Base-by-base conservation (phyloP, 1,140 invertebrate genomes). In the Drosophila micromelanica region DNA sequence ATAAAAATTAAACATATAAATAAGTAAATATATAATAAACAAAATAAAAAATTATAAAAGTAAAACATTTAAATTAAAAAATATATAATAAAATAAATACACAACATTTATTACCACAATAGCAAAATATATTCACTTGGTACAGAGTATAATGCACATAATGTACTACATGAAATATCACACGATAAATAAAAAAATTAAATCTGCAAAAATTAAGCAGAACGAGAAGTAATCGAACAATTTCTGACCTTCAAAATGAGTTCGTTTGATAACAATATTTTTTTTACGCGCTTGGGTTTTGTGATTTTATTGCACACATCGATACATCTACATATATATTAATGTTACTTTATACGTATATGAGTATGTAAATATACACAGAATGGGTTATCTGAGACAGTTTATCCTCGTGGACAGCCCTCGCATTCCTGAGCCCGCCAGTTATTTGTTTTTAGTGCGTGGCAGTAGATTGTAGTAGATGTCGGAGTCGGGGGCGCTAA, bases 381-480 rank as follows among this genome's bases (percentile, higher is more conserved):
- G 3, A 13, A 15, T 15, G 8, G 32, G 20, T n/a, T 59, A 65
- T 59, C 38, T 42, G 9, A 30, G 27, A 43, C 43, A 43, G 9
- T 63, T 35, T 67, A 55, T 46, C 43, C 54, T 62, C 63, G 52
- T 64, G 65, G 43, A 37, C 46, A 77, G 69, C 80, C 80, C 76
- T 75, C 57, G 76, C 78, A 76, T 81, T 81, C 78, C 78, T 55
- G 48, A 38, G 76, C 71, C 75, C 79, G 38, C 72, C 32, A 89
- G 84, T 45, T 89, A 73, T 82, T 82, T 82, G 84, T 73, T 87
- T 87, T 86, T 73, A 75, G 55, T 69, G 23, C 12, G 55, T 13
- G 32, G 38, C 45, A 17, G 5, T 13, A 2, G 13, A 5, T 17
- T 20, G n/a, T n/a, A n/a, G n/a, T n/a, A n/a, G n/a, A n/a, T n/a